These are phyloP conservation scores for Lacanobia oleracea DNA, from an alignment of 2,888 invertebrate genomes.

Conservation along the genomic window DNA sequence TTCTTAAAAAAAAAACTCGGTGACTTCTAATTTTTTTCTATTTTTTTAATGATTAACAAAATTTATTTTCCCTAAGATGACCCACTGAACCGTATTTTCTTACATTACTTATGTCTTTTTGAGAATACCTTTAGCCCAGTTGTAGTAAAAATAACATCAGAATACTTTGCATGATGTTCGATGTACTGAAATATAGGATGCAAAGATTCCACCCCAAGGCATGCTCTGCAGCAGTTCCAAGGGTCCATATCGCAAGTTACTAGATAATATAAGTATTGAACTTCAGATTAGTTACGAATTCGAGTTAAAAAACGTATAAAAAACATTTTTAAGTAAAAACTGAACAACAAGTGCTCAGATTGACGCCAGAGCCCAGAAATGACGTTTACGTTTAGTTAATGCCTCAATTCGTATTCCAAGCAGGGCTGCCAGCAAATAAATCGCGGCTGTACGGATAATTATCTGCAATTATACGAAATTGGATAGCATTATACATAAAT, in stretches of 20 bases:
- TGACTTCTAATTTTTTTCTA: too few species aligned
- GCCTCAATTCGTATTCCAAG: too few species aligned
- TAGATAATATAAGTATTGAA: not conserved
- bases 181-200: constrained; percentile 76
- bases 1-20: too few species aligned
- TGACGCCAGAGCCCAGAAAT: constrained; percentile 27
- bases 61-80: too few species aligned
- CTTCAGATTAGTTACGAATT: constrained; percentile 7
- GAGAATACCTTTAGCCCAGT: constrained; percentile 79
- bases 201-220: constrained; percentile 73
- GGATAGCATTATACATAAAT: too few species aligned
- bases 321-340: constrained; percentile 16
- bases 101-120: not conserved
- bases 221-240: constrained; percentile 82
- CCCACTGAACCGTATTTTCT: too few species aligned
- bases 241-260: constrained; percentile 64
- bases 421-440: too few species aligned
- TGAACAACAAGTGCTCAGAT: not conserved
- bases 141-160: constrained; percentile 71
- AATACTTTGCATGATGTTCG: constrained; percentile 78
- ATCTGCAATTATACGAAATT: too few species aligned
- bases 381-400: constrained; percentile 49
- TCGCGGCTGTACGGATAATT: too few species aligned
- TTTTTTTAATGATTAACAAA: not conserved
- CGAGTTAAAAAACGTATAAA: not conserved